Evolutionary conservation across 2,113 vertebrate species (phyloP), one percentile per base, ranked within the genome.

Genomic region (Hemichromis elongatus): DNA sequence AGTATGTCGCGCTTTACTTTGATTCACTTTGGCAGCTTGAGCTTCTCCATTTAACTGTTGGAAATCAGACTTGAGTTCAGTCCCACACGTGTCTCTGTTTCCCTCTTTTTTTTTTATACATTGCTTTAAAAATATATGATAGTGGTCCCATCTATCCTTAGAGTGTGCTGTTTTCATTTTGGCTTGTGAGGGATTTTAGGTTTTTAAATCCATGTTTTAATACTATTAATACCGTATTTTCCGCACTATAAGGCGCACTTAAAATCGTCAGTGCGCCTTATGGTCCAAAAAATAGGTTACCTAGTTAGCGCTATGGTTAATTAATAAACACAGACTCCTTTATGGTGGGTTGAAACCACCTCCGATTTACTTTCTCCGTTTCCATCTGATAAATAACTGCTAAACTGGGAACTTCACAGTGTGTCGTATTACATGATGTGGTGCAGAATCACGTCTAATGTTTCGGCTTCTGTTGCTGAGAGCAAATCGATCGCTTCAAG

Each of bases 1-100:
- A 1, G 99, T 99, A 96, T 6, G 97, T 73, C 2, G 18, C 16
- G 24, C 63, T 42, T 68, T 6, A 63, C 63, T 68, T 42, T 68
- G 12, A 68, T 68, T 42, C 21, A 9, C 37, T 42, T 68, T 42
- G 63, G 63, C 35, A 68, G 35, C 63, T 42, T 16, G 1, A 47
- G 40, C 24, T 73, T 47, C 21, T 73, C 24, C 4, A 3, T 50
- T 50, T 75, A 75, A 26, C 68, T 50, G 42, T 50, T 28, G 42
- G 16, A 12, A 50, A 75, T 19, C 9, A 10, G 52, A 5, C 52
- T 21, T 53, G 0, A 50, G 24, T 50, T 75, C 26, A 75, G 42
- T 19, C 42, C 9, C 24, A 19, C 9, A 47, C 1, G 16, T 47
- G 9, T 3, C 11, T 47, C 4, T 0, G 21, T 21, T 42, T 68